These are phyloP conservation scores for Microcebus lehilahytsara DNA, from an alignment of 2,113 vertebrate genomes.

Conservation along the genomic window DNA sequence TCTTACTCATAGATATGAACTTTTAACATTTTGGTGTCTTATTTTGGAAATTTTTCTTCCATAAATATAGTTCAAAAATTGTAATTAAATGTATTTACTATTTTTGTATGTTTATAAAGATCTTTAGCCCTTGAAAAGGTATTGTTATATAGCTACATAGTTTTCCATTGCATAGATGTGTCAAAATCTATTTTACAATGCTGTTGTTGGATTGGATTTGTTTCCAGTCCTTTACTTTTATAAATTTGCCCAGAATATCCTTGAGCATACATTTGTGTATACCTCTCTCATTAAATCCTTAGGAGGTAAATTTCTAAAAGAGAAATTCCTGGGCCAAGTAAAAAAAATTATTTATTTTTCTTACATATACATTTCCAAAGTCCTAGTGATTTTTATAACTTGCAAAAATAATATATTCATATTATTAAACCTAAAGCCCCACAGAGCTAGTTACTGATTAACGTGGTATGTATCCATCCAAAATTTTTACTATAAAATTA, in stretches of 20 bases:
- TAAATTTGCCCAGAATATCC: conserved; percentile 23
- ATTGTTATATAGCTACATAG: not conserved
- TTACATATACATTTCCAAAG: not conserved
- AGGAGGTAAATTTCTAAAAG: not conserved
- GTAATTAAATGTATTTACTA: not conserved
- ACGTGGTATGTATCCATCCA: not conserved
- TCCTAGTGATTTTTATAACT: conserved; percentile 6
- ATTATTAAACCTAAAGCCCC: not conserved
- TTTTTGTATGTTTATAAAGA: not conserved
- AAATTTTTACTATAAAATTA: not conserved
- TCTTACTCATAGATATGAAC: not conserved
- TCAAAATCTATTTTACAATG: not conserved
- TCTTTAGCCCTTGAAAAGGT: not conserved
- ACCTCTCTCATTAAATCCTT: conserved; percentile 17
- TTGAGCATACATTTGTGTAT: conserved; percentile 22
- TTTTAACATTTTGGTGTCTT: not conserved
- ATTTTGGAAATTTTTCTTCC: not conserved
- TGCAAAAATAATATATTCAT: conserved; percentile 19
- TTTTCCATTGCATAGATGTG: not conserved
- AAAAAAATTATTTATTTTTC: conserved; percentile 13
- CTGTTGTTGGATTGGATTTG: not conserved
- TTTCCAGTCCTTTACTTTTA: conserved; percentile 6
- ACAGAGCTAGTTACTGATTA: not conserved
- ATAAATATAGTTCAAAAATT: not conserved
- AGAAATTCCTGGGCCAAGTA: not conserved